Percentiles rank a stretch among this genome's conserved stretches.
Evolutionary conservation across 2,797 vertebrate genomes (phyloP).

Genomic region (Australoheros facetus): DNA sequence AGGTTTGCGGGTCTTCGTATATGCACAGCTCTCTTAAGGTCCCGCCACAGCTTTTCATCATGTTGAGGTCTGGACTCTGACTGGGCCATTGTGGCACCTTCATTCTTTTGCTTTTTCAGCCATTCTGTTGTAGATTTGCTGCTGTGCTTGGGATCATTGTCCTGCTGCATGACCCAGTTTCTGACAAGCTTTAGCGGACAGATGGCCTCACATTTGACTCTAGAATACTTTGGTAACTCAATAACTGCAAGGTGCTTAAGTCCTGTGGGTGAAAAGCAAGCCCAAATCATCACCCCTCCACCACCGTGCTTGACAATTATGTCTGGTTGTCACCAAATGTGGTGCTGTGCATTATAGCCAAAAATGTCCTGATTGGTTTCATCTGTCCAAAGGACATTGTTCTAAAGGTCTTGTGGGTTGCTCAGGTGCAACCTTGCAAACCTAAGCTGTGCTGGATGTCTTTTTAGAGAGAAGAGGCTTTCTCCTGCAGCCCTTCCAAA

Average conservation of each 20-base stretch:
- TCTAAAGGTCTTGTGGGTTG: neutral
- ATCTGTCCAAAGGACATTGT: neutral
- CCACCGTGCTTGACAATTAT: neutral
- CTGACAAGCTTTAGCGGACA: neutral
- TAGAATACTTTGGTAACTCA: too few species aligned
- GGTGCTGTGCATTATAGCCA: neutral
- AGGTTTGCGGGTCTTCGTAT: too few species aligned
- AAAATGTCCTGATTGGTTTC: neutral
- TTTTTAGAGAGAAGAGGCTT: neutral
- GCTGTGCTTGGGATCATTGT: neutral
- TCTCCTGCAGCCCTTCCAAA: neutral
- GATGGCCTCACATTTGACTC: too few species aligned
- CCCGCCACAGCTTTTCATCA: neutral
- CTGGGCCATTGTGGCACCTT: too few species aligned
- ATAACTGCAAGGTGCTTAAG: too few species aligned
- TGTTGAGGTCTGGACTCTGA: neutral
- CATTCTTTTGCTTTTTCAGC: neutral
- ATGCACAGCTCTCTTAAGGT: neutral
- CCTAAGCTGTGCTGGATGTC: neutral
- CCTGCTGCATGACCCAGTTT: neutral
- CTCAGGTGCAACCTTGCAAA: neutral
- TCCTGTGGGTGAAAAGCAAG: neutral
- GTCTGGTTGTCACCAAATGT: neutral
- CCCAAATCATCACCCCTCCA: neutral
- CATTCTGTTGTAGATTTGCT: neutral